A percentile compares a stretch with the other conserved stretches of the same genome.
phyloP scores from a whole-genome alignment of 2,113 vertebrate genomes.

The Ploceus nigricollis region DNA sequence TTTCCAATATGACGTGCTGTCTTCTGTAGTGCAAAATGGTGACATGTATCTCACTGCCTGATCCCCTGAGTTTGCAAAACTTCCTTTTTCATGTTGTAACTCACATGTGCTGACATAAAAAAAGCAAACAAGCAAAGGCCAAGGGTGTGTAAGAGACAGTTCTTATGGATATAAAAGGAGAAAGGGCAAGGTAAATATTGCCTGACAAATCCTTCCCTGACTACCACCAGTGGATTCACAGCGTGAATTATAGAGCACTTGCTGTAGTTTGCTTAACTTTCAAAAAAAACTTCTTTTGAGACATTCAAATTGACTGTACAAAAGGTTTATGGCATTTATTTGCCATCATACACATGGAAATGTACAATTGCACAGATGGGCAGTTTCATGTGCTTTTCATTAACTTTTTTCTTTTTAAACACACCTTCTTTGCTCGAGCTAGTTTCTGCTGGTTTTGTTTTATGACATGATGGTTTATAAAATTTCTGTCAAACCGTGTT shows the following conservation, averaged over 20 bases:
- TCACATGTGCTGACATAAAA: neutral
- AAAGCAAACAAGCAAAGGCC: neutral
- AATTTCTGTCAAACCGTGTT: slow-evolving; percentile 24
- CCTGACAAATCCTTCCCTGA: neutral
- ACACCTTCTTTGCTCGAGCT: slow-evolving; percentile 24
- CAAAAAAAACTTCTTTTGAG: neutral
- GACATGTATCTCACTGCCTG: accelerated
- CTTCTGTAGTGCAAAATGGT: neutral
- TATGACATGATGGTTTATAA: slow-evolving; percentile 39
- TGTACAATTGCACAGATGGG: slow-evolving; percentile 4
- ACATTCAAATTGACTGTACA: neutral
- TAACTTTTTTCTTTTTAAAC: neutral
- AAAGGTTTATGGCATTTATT: neutral
- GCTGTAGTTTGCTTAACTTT: neutral
- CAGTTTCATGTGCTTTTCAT: slow-evolving; percentile 27
- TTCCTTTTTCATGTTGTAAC: neutral
- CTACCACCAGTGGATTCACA: neutral
- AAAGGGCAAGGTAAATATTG: neutral
- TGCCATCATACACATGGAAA: neutral
- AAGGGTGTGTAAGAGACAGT: neutral
- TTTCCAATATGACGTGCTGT: neutral
- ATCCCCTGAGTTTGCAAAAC: neutral
- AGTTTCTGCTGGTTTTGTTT: slow-evolving; percentile 33
- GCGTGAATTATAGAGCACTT: neutral
- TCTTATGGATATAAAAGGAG: neutral